A percentile compares a stretch with the other conserved stretches of the same genome.
phyloP scores from a whole-genome alignment of 2,113 vertebrate species.

The Ellobius talpinus region DNA sequence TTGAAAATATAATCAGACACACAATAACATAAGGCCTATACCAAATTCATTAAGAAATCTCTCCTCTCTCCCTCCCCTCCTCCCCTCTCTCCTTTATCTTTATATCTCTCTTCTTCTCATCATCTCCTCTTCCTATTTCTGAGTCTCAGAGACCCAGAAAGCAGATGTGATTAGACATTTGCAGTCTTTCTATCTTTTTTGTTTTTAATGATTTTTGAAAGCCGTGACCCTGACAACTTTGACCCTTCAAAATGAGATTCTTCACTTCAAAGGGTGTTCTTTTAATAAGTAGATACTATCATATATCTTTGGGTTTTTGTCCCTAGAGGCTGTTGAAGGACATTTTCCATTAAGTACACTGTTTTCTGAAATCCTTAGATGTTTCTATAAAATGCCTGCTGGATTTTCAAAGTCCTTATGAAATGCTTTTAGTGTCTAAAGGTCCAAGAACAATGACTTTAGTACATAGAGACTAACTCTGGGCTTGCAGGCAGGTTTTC shows the following conservation, averaged over 20 bases:
- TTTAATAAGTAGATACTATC: constrained; percentile 24
- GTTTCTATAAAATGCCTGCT: background rate
- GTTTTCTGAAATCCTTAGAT: constrained; percentile 49
- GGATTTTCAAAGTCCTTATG: background rate
- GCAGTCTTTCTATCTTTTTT: background rate
- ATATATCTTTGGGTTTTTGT: background rate
- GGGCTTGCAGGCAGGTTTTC: background rate
- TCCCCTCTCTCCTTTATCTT: background rate
- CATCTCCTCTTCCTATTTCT: background rate
- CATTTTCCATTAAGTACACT: background rate
- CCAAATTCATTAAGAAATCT: background rate
- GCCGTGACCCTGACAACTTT: background rate
- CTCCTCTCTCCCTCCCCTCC: fast-evolving
- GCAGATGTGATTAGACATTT: background rate
- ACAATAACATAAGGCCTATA: background rate
- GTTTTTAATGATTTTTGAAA: constrained; percentile 65
- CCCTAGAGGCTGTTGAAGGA: background rate
- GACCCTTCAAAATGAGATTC: constrained; percentile 35
- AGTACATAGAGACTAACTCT: background rate
- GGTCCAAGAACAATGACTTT: background rate
- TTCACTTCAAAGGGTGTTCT: constrained; percentile 39
- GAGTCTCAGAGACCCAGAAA: background rate
- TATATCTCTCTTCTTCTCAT: fast-evolving
- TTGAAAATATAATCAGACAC: constrained; percentile 5
- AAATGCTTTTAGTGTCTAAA: constrained; percentile 2